Evolutionary conservation across 1,140 invertebrate genomes (phyloP), one percentile per base, ranked within the genome.

Genomic region (Chrysomallon squamiferum): DNA sequence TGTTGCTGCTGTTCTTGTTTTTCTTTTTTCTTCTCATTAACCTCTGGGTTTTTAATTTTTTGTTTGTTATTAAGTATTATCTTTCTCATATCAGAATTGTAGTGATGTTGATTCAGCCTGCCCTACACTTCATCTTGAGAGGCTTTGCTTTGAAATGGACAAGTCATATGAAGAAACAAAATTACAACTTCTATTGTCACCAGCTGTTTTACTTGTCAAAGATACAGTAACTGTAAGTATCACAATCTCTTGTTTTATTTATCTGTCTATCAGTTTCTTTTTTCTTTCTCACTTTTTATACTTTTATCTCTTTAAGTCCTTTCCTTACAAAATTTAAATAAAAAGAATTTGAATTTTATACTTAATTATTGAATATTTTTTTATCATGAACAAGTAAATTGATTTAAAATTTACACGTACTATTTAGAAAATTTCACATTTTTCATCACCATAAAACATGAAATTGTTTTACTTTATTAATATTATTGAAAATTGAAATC

Each of bases 131-230:
- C 87, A 95, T 50, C 88, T 97, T 15, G 95, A 98, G 86, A 88
- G 95, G 68, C 92, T 98, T 74, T 94, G 93, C 3, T 97, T 98
- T 87, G 96, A 98, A 88, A 95, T 99, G 93, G 93, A 95, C 74
- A 98, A 98, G 82, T 89, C 90, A 9, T 98, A 93, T 80, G 89
- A 89, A 67, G 95, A 97, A 84, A 98, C 95, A 0, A 92, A 92
- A 72, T 87, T 99, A 0, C 96, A 98, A 79, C 84, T 99, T 0
- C 84, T 98, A 0, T 85, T 98, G 0, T 97, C 95, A 67, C 96
- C 96, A 0, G 91, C 94, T 30, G 69, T 85, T n/a, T 62, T 86
- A 25, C 68, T 82, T 52, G 78, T 81, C 27, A 80, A 76, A 52
- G 85, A 86, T 73, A 75, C 62, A 47, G 49, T 77, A 22, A 62